phyloP scores from a whole-genome alignment of 1,140 invertebrate species.

The Dryas iulia region DNA sequence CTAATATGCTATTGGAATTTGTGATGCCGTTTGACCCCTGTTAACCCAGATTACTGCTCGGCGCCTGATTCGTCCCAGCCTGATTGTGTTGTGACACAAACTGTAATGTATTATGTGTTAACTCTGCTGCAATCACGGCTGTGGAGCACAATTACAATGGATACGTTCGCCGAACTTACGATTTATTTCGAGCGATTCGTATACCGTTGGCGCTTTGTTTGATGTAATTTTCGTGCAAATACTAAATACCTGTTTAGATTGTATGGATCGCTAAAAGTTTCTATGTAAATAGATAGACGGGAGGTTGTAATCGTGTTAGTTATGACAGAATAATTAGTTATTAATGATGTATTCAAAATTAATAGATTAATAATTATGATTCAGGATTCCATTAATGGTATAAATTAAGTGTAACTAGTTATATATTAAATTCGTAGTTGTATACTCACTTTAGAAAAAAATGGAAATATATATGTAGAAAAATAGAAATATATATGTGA shows the following conservation, averaged over 20 bases:
- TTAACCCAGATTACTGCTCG: conserved; percentile 81
- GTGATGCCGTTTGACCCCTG: conserved; percentile 81
- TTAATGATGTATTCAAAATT: no score
- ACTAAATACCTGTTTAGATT: background rate
- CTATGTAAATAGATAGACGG: background rate
- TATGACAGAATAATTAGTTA: background rate
- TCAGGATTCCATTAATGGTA: no score
- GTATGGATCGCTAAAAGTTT: background rate
- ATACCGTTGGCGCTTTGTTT: background rate
- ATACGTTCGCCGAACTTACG: conserved; percentile 70
- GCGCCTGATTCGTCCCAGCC: conserved; percentile 79
- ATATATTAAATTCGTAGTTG: background rate
- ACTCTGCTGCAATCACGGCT: conserved; percentile 78
- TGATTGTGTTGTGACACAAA: conserved; percentile 80
- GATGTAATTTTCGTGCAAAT: background rate
- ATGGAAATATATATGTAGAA: no score
- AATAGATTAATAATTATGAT: no score
- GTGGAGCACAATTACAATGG: conserved; percentile 72
- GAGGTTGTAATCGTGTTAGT: background rate
- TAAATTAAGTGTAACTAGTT: background rate
- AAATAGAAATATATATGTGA: no score
- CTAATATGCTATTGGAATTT: conserved; percentile 82
- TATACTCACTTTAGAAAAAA: background rate
- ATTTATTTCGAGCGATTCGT: conserved; percentile 61
- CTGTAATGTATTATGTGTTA: conserved; percentile 80